A percentile compares a stretch with the other conserved stretches of the same genome.
Conservation (phyloP, 2,888 invertebrate genomes). For the Drosophila anomelani region DNA sequence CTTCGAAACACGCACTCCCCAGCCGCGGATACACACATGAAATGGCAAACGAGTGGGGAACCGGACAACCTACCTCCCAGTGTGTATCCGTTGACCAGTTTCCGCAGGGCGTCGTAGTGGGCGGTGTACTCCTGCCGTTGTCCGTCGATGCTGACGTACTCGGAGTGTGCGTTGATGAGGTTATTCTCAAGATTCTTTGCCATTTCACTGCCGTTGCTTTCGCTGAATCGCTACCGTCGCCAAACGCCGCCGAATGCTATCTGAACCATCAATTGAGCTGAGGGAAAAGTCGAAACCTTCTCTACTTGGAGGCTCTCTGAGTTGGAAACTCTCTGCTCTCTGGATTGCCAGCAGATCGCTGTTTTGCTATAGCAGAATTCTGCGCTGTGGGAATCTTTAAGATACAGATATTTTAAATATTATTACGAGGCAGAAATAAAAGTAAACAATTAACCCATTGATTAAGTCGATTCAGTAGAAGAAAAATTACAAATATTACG, state of each 20-base stretch:
- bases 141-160: conserved; percentile 13
- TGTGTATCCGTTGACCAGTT: conserved; percentile 46
- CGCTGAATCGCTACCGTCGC: neutral
- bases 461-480: neutral
- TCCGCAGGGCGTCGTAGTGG: conserved; percentile 25
- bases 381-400: neutral
- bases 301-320: neutral
- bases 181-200: conserved; percentile 18
- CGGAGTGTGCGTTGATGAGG: neutral
- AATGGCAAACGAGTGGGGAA: neutral
- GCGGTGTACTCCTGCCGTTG: conserved; percentile 20
- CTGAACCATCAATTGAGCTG: conserved; percentile 1
- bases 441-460: neutral
- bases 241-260: conserved; percentile 1
- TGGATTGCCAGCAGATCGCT: neutral
- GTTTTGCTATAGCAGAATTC: neutral
- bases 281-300: neutral
- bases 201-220: neutral
- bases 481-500: neutral
- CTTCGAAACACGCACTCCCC: neutral
- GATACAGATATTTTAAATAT: neutral
- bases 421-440: neutral
- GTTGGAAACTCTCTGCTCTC: conserved; percentile 1
- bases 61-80: conserved; percentile 53
- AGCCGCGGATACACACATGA: neutral